Evolutionary conservation across 2,888 invertebrate species (phyloP), one percentile per base, ranked within the genome.

Genomic region (Uloborus plumipes): DNA sequence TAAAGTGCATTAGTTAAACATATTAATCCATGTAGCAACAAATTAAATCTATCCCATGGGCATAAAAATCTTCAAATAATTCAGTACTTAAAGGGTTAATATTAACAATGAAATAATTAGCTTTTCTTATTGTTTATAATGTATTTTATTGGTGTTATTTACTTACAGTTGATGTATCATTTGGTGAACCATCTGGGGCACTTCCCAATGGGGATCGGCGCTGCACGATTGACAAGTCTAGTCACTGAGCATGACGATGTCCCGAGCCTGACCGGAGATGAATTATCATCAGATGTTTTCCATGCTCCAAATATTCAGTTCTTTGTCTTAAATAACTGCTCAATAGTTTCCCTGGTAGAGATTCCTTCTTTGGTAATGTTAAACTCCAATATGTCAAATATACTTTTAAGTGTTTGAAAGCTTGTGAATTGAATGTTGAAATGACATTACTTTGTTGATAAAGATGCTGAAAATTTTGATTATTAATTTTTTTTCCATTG

Each of bases 191-290:
- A 96, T 90, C 90, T 98, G 86, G 96, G 96, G 0, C 98, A 98
- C 89, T 98, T 98, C 91, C 98, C 98, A 16, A 85, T 87, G 85
- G 93, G 96, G 91, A 93, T 94, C 67, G 95, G 95, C 72, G 96
- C 97, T 0, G 94, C 97, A 65, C 92, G 96, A 84, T 91, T 97
- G 26, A 95, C 96, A 85, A 96, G 96, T 0, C 91, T 94, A 87
- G 96, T 98, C 16, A 94, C 95, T 86, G 98, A 98, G 89, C 93
- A 96, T 87, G 97, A 98, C 89, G 98, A 98, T 89, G 92, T 94
- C 59, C 93, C 94, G 0, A 91, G 93, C 84, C 90, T 94, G 64
- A 91, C 92, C 69, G 82, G 86, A 18, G 95, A 95, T 88, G 93
- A 97, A 86, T 91, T 95, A 31, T 93, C 94, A 2, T 92, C 94